A percentile compares a stretch with the other conserved stretches of the same genome.
These are phyloP conservation scores for Heteromyza rotundicornis DNA, from an alignment of 2,888 invertebrate genomes.

Conservation along the genomic window DNA sequence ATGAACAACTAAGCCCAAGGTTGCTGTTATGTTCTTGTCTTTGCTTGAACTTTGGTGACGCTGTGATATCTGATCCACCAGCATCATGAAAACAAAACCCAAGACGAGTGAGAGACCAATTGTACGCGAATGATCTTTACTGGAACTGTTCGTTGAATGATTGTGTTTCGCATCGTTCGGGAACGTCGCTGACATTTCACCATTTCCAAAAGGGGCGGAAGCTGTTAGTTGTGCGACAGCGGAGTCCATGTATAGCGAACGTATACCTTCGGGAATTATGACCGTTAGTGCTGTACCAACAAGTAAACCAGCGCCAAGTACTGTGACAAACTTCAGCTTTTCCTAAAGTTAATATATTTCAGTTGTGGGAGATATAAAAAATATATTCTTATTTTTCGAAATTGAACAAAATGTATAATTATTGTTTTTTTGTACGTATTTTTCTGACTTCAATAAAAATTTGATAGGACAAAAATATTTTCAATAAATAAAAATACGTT, in stretches of 20 bases:
- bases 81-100: constrained; percentile 95
- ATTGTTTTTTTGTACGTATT: too few species aligned
- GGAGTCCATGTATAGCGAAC: constrained; percentile 71
- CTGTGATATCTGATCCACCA: constrained; percentile 85
- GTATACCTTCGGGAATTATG: constrained; percentile 98
- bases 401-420: too few species aligned
- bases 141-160: not conserved
- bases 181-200: not conserved
- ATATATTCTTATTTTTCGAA: too few species aligned
- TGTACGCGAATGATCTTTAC: constrained; percentile 53
- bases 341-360: constrained; percentile 71
- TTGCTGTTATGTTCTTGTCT: constrained; percentile 88
- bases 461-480: too few species aligned
- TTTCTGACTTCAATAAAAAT: too few species aligned
- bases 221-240: not conserved
- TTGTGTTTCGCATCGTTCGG: constrained; percentile 9
- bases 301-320: constrained; percentile 94
- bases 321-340: constrained; percentile 90
- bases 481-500: too few species aligned
- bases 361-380: too few species aligned
- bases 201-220: not conserved
- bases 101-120: constrained; percentile 93
- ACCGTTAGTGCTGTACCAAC: constrained; percentile 98
- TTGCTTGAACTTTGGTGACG: constrained; percentile 65
- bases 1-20: constrained; percentile 95